phyloP scores from a whole-genome alignment of 1,140 invertebrate genomes.

The Bombus sibiricus region DNA sequence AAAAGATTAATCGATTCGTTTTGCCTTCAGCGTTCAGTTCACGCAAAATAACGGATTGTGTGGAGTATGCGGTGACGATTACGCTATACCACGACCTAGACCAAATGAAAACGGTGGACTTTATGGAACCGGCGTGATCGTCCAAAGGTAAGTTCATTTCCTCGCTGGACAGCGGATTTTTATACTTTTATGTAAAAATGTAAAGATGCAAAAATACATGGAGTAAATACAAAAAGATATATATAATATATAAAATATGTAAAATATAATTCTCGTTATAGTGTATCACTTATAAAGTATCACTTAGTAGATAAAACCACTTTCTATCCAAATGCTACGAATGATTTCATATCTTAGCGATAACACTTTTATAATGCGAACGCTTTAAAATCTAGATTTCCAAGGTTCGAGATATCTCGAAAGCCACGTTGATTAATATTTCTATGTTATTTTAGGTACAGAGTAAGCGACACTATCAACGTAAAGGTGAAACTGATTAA shows the following conservation, averaged over 20 bases:
- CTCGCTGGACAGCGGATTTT: not conserved
- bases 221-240: too few relatives aligned
- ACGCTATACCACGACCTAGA: slow-evolving; percentile 77
- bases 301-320: not conserved
- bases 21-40: not conserved
- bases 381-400: not conserved
- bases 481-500: slow-evolving; percentile 82
- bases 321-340: too few relatives aligned
- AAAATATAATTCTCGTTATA: not conserved
- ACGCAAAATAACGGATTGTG: slow-evolving; percentile 75
- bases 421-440: slow-evolving; percentile 32
- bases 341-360: too few relatives aligned
- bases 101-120: slow-evolving; percentile 83
- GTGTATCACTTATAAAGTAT: too few relatives aligned
- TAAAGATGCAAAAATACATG: too few relatives aligned
- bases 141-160: slow-evolving; percentile 62
- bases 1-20: not conserved
- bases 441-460: slow-evolving; percentile 64
- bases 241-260: not conserved
- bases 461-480: slow-evolving; percentile 60
- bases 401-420: too few relatives aligned
- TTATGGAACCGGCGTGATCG: slow-evolving; percentile 82
- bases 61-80: slow-evolving; percentile 78
- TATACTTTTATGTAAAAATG: too few relatives aligned
- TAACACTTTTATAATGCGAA: not conserved